phyloP scores from a whole-genome alignment of 2,797 vertebrate genomes.

The Tachyglossus aculeatus region DNA sequence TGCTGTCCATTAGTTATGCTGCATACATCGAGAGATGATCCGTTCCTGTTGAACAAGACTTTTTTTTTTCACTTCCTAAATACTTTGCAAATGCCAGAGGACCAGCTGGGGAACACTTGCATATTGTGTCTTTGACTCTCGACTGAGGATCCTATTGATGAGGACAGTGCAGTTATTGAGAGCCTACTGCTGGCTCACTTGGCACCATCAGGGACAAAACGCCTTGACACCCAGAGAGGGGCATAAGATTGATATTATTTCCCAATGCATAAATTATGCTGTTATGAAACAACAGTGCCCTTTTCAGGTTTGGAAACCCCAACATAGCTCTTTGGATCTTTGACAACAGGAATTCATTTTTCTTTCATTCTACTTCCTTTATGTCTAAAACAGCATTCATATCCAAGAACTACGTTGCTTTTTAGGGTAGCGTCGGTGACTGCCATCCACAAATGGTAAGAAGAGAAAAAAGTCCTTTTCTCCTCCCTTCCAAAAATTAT shows the following conservation, averaged over 20 bases:
- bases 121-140: neutral
- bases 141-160: too few species aligned
- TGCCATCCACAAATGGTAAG: neutral
- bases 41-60: neutral
- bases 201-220: neutral
- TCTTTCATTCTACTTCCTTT: neutral
- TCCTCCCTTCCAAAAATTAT: neutral
- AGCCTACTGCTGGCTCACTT: neutral
- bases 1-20: neutral
- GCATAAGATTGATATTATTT: conserved; percentile 1
- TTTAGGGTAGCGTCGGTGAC: neutral
- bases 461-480: neutral
- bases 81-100: neutral
- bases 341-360: neutral
- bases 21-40: neutral
- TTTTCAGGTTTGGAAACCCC: neutral
- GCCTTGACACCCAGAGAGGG: neutral
- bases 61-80: neutral
- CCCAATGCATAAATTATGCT: neutral
- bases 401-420: neutral
- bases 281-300: neutral
- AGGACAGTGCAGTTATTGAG: too few species aligned
- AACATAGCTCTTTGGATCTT: neutral
- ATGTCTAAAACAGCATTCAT: neutral
- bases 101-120: too few species aligned